phyloP scores from a whole-genome alignment of 2,888 invertebrate species.

The Chrysodeixis includens region DNA sequence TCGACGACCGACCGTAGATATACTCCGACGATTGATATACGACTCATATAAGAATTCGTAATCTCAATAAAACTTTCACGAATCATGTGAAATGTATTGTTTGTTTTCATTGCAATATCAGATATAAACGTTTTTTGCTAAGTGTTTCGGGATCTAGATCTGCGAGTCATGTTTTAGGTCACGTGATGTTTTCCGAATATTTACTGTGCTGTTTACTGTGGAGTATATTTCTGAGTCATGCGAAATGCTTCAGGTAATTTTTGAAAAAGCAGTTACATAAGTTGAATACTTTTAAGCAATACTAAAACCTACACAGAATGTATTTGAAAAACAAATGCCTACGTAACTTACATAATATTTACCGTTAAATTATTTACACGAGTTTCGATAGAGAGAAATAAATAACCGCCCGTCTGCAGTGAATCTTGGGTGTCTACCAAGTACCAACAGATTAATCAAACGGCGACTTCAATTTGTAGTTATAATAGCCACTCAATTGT shows the following conservation, averaged over 20 bases:
- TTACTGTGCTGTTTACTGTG: conserved; percentile 28
- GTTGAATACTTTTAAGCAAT: conserved; percentile 2
- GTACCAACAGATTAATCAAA: conserved; percentile 59
- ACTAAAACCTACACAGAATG: neutral
- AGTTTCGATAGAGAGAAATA: conserved; percentile 14
- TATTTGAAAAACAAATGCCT: neutral
- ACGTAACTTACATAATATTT: neutral
- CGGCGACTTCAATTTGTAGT: conserved; percentile 60
- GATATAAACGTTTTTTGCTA: conserved; percentile 52
- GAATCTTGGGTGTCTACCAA: conserved; percentile 54
- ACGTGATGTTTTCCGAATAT: conserved; percentile 42
- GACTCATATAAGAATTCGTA: conserved; percentile 47
- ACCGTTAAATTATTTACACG: neutral
- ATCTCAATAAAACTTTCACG: conserved; percentile 55
- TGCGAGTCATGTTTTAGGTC: conserved; percentile 36
- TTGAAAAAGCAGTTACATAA: conserved; percentile 14
- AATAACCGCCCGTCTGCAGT: conserved; percentile 44
- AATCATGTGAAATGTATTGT: conserved; percentile 50
- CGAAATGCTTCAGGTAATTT: conserved; percentile 37
- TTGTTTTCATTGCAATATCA: conserved; percentile 55
- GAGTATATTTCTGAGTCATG: conserved; percentile 41
- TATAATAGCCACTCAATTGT: conserved; percentile 53
- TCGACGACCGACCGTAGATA: conserved; percentile 14
- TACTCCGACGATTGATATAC: conserved; percentile 47
- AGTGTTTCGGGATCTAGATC: conserved; percentile 47